phyloP scores from a whole-genome alignment of 1,140 invertebrate species.

The Halictus rubicundus region DNA sequence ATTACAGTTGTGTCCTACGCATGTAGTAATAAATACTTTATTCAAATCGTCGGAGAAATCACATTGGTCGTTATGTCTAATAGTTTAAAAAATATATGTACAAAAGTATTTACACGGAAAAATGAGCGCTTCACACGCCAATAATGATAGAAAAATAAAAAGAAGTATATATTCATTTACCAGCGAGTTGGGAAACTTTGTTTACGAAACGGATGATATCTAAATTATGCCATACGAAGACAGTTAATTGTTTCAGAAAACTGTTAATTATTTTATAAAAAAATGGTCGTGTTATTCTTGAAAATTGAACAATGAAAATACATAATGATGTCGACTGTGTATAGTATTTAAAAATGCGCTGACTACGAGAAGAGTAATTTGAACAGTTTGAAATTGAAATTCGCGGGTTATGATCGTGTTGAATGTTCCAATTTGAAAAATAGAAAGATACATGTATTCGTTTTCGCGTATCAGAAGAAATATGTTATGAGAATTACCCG shows the following conservation, averaged over 20 bases:
- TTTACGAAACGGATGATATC: slow-evolving; percentile 13
- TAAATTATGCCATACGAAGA: slow-evolving; percentile 16
- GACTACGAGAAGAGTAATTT: not conserved
- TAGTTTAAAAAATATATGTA: slow-evolving; percentile 66
- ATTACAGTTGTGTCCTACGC: slow-evolving; percentile 3
- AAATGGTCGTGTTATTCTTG: not conserved
- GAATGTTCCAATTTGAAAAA: not conserved
- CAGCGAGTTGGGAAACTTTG: slow-evolving; percentile 1
- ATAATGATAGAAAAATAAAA: slow-evolving; percentile 59
- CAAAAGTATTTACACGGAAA: slow-evolving; percentile 67
- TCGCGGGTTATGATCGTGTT: not conserved
- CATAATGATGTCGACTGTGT: not conserved
- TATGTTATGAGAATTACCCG: not conserved
- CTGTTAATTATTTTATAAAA: not conserved
- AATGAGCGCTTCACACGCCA: slow-evolving; percentile 18
- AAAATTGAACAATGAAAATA: not conserved
- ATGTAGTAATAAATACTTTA: slow-evolving; percentile 65
- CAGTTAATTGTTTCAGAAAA: not conserved
- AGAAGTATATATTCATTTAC: slow-evolving; percentile 4
- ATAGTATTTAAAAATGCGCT: not conserved
- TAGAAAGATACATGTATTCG: too few relatives aligned
- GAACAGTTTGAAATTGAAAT: not conserved
- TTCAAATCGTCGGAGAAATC: slow-evolving; percentile 56
- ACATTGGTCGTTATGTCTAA: slow-evolving; percentile 60
- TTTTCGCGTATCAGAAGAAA: not conserved